Conservation (phyloP, 2,113 vertebrate species). For the Chloropsis cyanopogon region DNA sequence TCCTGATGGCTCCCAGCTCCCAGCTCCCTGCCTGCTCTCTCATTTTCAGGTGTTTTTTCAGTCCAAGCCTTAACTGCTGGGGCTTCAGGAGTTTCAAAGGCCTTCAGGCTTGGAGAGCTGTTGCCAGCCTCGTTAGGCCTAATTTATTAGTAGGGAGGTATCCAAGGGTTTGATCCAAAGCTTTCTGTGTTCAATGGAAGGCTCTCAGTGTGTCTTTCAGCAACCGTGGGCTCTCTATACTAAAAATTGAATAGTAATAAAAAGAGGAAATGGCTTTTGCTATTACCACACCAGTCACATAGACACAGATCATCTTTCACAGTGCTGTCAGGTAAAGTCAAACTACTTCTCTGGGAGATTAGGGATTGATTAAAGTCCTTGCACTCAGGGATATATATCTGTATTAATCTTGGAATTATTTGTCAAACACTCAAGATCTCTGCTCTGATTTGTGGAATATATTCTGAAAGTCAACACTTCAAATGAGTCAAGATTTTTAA, state of each 20-base stretch:
- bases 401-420: constrained; percentile 21
- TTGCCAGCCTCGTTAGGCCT: neutral
- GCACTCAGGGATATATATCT: constrained; percentile 12
- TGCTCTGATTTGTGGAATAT: neutral
- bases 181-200: neutral
- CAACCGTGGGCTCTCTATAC: neutral
- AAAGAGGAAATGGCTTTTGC: neutral
- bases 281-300: neutral
- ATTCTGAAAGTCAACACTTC: constrained; percentile 17
- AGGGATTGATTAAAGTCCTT: constrained; percentile 41
- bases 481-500: neutral
- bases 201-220: neutral
- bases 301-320: neutral
- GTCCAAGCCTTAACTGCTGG: neutral
- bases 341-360: constrained; percentile 47
- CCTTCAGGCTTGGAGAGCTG: neutral
- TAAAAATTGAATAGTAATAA: neutral
- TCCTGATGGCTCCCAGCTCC: neutral
- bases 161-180: neutral
- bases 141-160: neutral
- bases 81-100: neutral
- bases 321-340: constrained; percentile 12
- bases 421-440: neutral
- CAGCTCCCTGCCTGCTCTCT: neutral
- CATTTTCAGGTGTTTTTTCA: neutral